Evolutionary conservation across 2,797 vertebrate genomes (phyloP).

Genomic region (Esox lucius): DNA sequence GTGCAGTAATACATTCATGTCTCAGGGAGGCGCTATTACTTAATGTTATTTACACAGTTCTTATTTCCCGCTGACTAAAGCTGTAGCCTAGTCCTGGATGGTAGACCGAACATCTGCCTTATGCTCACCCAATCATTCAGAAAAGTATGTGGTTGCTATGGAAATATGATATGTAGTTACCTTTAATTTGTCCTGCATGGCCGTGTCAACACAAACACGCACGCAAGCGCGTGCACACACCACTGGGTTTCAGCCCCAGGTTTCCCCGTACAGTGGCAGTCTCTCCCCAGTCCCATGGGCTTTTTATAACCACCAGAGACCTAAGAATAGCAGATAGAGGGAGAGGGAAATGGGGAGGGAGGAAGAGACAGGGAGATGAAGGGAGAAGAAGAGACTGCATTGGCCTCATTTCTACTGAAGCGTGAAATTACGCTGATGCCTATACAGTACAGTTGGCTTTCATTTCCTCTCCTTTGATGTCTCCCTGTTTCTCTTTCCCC

Average conservation of each 20-base stretch:
- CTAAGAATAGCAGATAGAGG: constrained; percentile 57
- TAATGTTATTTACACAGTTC: background rate
- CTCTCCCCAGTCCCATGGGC: constrained; percentile 5
- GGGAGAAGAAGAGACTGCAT: constrained; percentile 38
- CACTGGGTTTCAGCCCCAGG: background rate
- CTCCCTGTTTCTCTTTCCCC: background rate
- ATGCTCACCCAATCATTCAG: background rate
- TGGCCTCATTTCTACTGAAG: constrained; percentile 63
- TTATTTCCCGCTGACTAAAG: background rate
- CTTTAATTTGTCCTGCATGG: too few relatives aligned
- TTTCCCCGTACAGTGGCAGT: background rate
- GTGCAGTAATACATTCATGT: background rate
- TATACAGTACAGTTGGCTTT: constrained; percentile 40
- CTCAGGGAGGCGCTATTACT: background rate
- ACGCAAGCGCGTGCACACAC: background rate
- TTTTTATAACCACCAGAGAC: constrained; percentile 46
- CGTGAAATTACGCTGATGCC: constrained; percentile 61
- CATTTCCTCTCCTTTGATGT: constrained; percentile 7
- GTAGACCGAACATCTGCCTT: background rate
- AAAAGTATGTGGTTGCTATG: too few relatives aligned
- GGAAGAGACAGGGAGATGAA: constrained; percentile 9
- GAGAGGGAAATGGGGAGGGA: background rate
- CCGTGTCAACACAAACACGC: background rate
- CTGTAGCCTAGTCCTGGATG: background rate
- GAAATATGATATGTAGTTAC: too few relatives aligned